phyloP scores from a whole-genome alignment of 1,140 invertebrate species.

The Pseudomyrmex cubaensis region DNA sequence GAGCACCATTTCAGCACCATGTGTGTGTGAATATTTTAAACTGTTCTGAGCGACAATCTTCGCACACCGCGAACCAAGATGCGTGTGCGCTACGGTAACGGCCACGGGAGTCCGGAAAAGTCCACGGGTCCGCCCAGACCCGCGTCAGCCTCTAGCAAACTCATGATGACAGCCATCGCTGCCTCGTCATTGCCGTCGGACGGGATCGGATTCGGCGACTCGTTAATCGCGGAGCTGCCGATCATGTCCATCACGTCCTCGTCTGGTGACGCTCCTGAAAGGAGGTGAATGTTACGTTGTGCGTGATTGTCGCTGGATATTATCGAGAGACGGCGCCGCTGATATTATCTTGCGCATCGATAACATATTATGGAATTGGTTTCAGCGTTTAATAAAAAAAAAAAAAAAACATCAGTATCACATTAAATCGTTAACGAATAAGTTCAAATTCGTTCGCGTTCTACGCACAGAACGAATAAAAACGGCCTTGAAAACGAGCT shows the following conservation, averaged over 20 bases:
- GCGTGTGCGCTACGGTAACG: slow-evolving; percentile 87
- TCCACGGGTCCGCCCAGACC: slow-evolving; percentile 92
- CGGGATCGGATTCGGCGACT: slow-evolving; percentile 84
- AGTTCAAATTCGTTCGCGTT: no score
- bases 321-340: not conserved
- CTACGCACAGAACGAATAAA: no score
- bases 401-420: no score
- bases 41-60: not conserved
- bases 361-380: no score
- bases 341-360: no score
- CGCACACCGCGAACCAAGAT: slow-evolving; percentile 29
- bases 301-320: slow-evolving; percentile 54
- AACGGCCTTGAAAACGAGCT: no score
- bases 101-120: slow-evolving; percentile 95
- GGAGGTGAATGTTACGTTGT: slow-evolving; percentile 63
- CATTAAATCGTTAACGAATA: no score
- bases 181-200: slow-evolving; percentile 94
- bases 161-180: slow-evolving; percentile 97
- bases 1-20: slow-evolving; percentile 70
- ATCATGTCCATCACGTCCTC: slow-evolving; percentile 88
- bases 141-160: slow-evolving; percentile 91
- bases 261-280: slow-evolving; percentile 83
- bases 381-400: no score
- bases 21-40: not conserved
- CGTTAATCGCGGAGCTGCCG: slow-evolving; percentile 84